Conservation (phyloP, 2,888 invertebrate genomes). For the Sinodicranocentrus sp. region DNA sequence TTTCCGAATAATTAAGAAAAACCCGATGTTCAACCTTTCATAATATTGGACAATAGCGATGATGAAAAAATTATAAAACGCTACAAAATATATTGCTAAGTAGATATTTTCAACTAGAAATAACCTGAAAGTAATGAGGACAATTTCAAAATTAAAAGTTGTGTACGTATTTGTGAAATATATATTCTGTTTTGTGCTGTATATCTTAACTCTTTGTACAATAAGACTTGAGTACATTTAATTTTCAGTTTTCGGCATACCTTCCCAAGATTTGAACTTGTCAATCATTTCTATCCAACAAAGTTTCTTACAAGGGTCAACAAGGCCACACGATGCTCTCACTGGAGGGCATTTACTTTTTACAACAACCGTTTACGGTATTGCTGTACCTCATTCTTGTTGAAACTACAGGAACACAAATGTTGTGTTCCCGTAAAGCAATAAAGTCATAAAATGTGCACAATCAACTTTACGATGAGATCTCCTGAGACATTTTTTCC, state of each 20-base stretch:
- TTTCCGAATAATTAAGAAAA: too few species aligned
- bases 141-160: too few species aligned
- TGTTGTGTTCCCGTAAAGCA: conserved; percentile 64
- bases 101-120: neutral
- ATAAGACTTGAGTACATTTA: too few species aligned
- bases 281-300: neutral
- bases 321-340: conserved; percentile 15
- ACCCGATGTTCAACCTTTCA: neutral
- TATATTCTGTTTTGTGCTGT: too few species aligned
- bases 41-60: neutral
- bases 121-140: neutral
- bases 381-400: neutral
- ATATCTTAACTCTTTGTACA: too few species aligned
- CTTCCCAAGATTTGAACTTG: neutral
- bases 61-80: neutral
- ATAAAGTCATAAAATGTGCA: conserved; percentile 74
- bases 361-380: conserved; percentile 31
- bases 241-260: neutral
- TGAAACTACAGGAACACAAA: conserved; percentile 31
- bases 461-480: conserved; percentile 33
- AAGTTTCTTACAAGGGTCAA: neutral
- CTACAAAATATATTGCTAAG: neutral
- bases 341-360: conserved; percentile 29
- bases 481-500: conserved; percentile 5
- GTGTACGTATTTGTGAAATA: too few species aligned